Evolutionary conservation across 1,140 invertebrate genomes (phyloP), one percentile per base, ranked within the genome.

Genomic region (Drosophila teissieri): DNA sequence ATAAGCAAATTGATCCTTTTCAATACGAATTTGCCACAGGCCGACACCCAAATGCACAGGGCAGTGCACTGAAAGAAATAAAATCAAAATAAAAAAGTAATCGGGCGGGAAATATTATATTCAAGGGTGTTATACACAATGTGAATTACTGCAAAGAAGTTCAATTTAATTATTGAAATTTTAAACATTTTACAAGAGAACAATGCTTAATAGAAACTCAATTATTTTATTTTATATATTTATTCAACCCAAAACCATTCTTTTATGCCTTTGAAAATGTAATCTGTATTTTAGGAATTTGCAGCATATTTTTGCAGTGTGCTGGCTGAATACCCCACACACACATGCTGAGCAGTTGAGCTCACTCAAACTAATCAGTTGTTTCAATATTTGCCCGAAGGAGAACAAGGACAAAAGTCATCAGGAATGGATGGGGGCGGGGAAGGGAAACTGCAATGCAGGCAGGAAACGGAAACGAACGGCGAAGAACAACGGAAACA

Each of bases 361-460:
- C 61, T 72, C 82, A 88, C 83, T 83, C 83, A 79, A 86, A 86
- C 83, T 86, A 86, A 86, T 86, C 83, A 86, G 83, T 88, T 86
- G 83, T 86, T 86, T 79, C 83, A 86, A 86, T 86, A 86, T 86
- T 86, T 83, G 60, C 65, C 78, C 55, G 14, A 49, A 52, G 45
- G 45, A 42, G 34, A 78, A 62, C 74, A 70, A 78, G 64, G 64
- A 77, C 73, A 70, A 70, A 77, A 78, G 75, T 78, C 74, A 77
- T 77, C 69, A 75, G 58, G 44, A 58, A 49, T 53, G 64, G 42
- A 70, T 17, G 49, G 1, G 12, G 24, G 17, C 8, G 24, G 8
- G 27, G 2, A 12, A 37, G 12, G 61, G 40, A 48, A 46, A 31
- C 46, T 63, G 67, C 49, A 58, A 44, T 78, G 54, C 46, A 36